Evolutionary conservation across 2,888 invertebrate genomes (phyloP).

Genomic region (Sabatieria punctata): DNA sequence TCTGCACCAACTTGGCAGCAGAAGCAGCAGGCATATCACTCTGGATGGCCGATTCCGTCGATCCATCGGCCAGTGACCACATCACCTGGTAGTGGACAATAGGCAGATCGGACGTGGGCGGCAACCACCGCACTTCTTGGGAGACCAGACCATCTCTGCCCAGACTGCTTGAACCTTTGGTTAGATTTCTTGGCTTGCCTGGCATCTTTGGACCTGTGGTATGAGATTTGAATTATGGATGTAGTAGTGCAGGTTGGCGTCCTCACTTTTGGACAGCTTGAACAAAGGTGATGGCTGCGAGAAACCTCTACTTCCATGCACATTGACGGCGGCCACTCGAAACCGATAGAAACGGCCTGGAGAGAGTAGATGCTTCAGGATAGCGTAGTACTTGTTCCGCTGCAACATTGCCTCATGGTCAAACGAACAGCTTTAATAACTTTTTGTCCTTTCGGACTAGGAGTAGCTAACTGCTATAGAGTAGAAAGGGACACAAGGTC

Average conservation of each 20-base stretch:
- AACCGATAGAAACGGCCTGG: slow-evolving; percentile 27
- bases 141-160: slow-evolving; percentile 4
- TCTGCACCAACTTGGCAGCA: background rate
- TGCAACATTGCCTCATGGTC: slow-evolving; percentile 11
- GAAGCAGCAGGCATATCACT: background rate
- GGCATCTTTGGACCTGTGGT: slow-evolving; percentile 16
- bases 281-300: slow-evolving; percentile 22
- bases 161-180: slow-evolving; percentile 14
- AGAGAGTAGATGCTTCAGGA: slow-evolving; percentile 25
- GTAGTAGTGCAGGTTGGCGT: background rate
- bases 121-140: slow-evolving; percentile 15
- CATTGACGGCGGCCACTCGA: slow-evolving; percentile 29
- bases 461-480: no score
- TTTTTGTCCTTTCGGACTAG: no score
- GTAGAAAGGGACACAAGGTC: no score
- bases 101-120: slow-evolving; percentile 25
- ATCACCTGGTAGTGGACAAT: slow-evolving; percentile 24
- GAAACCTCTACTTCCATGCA: slow-evolving; percentile 29
- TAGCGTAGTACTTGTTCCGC: slow-evolving; percentile 28
- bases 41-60: background rate
- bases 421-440: no score
- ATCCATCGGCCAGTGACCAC: background rate
- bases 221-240: background rate
- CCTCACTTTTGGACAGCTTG: slow-evolving; percentile 20
- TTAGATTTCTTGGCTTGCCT: slow-evolving; percentile 18